Base-by-base conservation (phyloP, 2,888 invertebrate species). In the Campoplex capitator region DNA sequence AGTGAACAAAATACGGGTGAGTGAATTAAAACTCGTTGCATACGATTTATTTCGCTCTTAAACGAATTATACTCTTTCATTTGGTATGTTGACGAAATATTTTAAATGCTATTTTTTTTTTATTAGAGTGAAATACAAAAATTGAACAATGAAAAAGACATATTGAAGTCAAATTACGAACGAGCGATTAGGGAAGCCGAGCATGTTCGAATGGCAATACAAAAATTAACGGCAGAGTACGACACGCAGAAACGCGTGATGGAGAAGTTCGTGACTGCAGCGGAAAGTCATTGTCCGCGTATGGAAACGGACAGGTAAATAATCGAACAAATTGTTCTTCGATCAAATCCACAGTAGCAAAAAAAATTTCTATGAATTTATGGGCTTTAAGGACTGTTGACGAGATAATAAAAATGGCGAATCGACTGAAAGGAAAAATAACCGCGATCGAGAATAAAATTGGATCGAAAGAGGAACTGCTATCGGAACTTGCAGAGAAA, bases 301-400 rank as follows among this genome's bases (percentile, higher is more conserved):
- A 93, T 96, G 7, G 92, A 95, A 0, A 94, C 95, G 9, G 93
- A 95, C 0, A 95, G 96, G 96, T 96, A 16, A 32, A 16, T 13
- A 16, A 32, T 62, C 32, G 4, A 90, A 54, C 67, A 68, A 65
- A 3, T 38, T 48, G 62, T 75, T 16, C 38, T 62, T 18, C 28
- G 6, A 45, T 16, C 62, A 18, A 18, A 28, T 3, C 11, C 3
- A 23, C 18, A 9, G 6, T 18, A 8, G 11, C 70, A 32, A 38
- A 38, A 9, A 23, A 71, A 70, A 45, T 48, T 65, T 78, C 9
- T 35, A 62, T 71, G 65, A 54, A 73, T 65, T 79, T 56, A 75
- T 76, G 9, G 35, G 2, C 73, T 87, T 80, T 13, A 56, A 94
- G 93, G 82, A 88, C 91, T 0, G 35, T 83, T 4, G 86, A 74